A percentile compares a stretch with the other conserved stretches of the same genome.
Conservation (phyloP, 2,888 invertebrate genomes). For the Chrysolina oricalcia region DNA sequence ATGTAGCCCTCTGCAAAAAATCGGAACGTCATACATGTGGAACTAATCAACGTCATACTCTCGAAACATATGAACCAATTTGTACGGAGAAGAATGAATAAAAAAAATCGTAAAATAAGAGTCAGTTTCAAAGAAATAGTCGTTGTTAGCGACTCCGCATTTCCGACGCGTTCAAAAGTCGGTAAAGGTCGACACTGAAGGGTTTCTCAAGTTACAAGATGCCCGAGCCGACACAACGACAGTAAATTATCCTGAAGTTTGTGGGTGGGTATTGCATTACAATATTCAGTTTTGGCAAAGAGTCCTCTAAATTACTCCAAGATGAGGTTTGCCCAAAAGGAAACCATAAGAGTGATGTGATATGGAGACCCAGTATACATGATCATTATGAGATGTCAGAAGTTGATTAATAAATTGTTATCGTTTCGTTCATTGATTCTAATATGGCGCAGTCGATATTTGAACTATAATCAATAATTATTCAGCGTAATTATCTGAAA, state of each 20-base stretch:
- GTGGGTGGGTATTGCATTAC: slow-evolving; percentile 20
- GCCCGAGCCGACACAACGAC: slow-evolving; percentile 33
- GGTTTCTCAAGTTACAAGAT: slow-evolving; percentile 47
- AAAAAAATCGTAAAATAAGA: slow-evolving; percentile 61
- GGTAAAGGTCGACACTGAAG: slow-evolving; percentile 36
- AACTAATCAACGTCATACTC: slow-evolving; percentile 62
- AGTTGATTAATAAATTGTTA: too few relatives aligned
- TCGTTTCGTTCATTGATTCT: too few relatives aligned
- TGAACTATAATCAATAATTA: too few relatives aligned
- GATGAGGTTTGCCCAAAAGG: too few relatives aligned
- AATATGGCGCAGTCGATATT: too few relatives aligned
- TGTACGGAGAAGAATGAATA: slow-evolving; percentile 57
- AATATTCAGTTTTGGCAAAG: slow-evolving; percentile 10
- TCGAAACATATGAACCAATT: slow-evolving; percentile 61
- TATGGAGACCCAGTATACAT: too few relatives aligned
- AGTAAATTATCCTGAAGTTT: slow-evolving; percentile 28
- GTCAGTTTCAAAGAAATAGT: slow-evolving; percentile 62
- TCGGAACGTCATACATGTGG: slow-evolving; percentile 54
- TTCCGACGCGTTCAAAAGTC: slow-evolving; percentile 53
- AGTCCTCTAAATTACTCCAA: not conserved
- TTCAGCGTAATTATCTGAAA: too few relatives aligned
- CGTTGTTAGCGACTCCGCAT: slow-evolving; percentile 42
- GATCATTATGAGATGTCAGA: too few relatives aligned
- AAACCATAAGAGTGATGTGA: too few relatives aligned
- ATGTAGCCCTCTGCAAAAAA: not conserved